Evolutionary conservation across 2,113 vertebrate species (phyloP).

Genomic region (Neoarius graeffei): DNA sequence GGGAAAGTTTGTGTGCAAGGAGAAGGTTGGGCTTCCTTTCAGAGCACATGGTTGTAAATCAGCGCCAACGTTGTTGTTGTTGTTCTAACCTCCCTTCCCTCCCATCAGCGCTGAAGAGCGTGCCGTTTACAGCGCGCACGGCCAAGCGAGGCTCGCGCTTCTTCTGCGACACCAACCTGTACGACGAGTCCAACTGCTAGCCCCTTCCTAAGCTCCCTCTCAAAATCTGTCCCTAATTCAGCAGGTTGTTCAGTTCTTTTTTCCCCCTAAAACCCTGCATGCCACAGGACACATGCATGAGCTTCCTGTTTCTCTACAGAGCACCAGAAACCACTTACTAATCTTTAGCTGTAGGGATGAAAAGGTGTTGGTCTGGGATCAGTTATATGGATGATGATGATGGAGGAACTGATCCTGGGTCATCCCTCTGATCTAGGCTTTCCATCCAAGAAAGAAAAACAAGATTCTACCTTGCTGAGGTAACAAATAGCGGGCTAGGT

Average conservation of each 20-base stretch:
- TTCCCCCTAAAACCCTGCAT: slow-evolving; percentile 59
- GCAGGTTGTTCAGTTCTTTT: slow-evolving; percentile 74
- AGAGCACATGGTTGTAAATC: background rate
- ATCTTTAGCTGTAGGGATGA: slow-evolving; percentile 59
- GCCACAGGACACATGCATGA: slow-evolving; percentile 63
- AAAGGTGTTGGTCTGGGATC: slow-evolving; percentile 43
- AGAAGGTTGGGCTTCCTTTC: slow-evolving; percentile 35
- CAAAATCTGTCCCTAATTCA: slow-evolving; percentile 61
- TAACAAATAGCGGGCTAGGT: background rate
- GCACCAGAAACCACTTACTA: slow-evolving; percentile 35
- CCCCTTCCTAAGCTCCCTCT: slow-evolving; percentile 65
- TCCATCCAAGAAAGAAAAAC: background rate
- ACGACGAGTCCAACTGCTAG: slow-evolving; percentile 97
- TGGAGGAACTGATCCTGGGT: background rate
- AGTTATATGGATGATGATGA: background rate
- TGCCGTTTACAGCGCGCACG: slow-evolving; percentile 96
- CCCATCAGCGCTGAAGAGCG: slow-evolving; percentile 92
- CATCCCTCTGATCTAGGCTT: slow-evolving; percentile 9
- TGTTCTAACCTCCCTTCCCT: slow-evolving; percentile 67
- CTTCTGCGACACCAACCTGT: slow-evolving; percentile 95
- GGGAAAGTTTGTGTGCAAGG: background rate
- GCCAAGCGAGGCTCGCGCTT: slow-evolving; percentile 96
- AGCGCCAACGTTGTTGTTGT: slow-evolving; percentile 74
- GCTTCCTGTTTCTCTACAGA: slow-evolving; percentile 34
- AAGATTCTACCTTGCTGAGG: background rate